Percentiles rank a stretch among this genome's conserved stretches.
Evolutionary conservation across 2,113 vertebrate genomes (phyloP).

Genomic region (Anguilla japonica): DNA sequence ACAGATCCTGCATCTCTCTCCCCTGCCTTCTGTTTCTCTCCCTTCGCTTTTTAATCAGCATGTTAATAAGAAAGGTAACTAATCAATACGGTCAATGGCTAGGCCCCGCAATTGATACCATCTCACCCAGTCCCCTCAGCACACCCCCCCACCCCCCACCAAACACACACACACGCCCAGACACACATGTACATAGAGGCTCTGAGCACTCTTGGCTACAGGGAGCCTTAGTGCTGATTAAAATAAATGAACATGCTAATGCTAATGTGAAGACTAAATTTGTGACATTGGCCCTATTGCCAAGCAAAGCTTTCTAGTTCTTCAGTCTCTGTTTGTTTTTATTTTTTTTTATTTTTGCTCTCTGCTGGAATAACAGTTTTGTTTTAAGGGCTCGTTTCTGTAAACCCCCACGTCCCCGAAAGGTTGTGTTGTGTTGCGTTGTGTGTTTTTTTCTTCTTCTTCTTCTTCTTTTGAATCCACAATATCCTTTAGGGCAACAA

Average conservation of each 20-base stretch:
- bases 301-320: constrained; percentile 19
- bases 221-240: constrained; percentile 47
- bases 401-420: constrained; percentile 5
- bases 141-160: constrained; percentile 33
- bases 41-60: constrained; percentile 78
- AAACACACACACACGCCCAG: constrained; percentile 48
- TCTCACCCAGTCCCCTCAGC: constrained; percentile 67
- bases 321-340: not conserved
- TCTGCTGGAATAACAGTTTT: not conserved
- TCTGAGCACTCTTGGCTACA: constrained; percentile 19
- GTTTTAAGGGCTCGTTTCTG: not conserved
- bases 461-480: constrained; percentile 61
- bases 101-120: constrained; percentile 77
- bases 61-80: constrained; percentile 85
- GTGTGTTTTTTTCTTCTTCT: constrained; percentile 54
- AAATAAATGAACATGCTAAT: constrained; percentile 33
- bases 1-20: constrained; percentile 36
- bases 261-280: constrained; percentile 31
- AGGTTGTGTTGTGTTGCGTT: not conserved
- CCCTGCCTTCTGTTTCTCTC: constrained; percentile 50
- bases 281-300: constrained; percentile 27
- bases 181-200: constrained; percentile 41
- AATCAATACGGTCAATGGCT: constrained; percentile 82
- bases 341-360: not conserved
- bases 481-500: constrained; percentile 59